Evolutionary conservation across 2,888 invertebrate species (phyloP).

Genomic region (Ceraclea dissimilis): DNA sequence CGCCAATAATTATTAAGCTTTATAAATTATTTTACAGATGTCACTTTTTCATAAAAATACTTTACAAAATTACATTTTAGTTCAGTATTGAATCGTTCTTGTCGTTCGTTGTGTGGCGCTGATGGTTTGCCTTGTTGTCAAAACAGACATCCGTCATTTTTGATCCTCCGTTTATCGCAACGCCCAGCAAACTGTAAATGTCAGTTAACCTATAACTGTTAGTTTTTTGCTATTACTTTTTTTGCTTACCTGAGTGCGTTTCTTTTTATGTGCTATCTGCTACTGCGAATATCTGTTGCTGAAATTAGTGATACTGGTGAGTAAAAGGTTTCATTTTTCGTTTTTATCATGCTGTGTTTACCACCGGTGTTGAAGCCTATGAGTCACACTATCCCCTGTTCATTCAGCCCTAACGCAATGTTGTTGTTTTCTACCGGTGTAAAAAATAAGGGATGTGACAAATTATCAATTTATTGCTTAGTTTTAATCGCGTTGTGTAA

Average conservation of each 20-base stretch:
- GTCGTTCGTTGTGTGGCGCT: neutral
- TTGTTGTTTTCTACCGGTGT: neutral
- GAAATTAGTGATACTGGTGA: neutral
- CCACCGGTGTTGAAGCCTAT: conserved; percentile 14
- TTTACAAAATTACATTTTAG: no score
- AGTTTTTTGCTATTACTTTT: conserved; percentile 5
- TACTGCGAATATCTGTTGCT: neutral
- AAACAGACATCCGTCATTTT: conserved; percentile 13
- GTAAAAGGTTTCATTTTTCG: neutral
- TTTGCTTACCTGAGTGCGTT: neutral
- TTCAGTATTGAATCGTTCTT: no score
- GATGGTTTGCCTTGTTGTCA: conserved; percentile 12
- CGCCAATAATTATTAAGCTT: no score
- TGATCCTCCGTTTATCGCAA: conserved; percentile 7
- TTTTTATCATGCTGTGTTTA: conserved; percentile 9
- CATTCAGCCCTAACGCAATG: conserved; percentile 18
- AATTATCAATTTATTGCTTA: neutral
- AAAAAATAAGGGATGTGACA: neutral
- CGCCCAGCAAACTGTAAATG: conserved; percentile 17
- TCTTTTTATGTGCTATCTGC: neutral
- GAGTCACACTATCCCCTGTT: conserved; percentile 12
- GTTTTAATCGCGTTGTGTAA: neutral
- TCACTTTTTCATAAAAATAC: no score
- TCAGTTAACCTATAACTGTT: conserved; percentile 20
- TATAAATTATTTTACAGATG: no score